Evolutionary conservation across 2,888 invertebrate genomes (phyloP).

Genomic region (Leucophora obtusa): DNA sequence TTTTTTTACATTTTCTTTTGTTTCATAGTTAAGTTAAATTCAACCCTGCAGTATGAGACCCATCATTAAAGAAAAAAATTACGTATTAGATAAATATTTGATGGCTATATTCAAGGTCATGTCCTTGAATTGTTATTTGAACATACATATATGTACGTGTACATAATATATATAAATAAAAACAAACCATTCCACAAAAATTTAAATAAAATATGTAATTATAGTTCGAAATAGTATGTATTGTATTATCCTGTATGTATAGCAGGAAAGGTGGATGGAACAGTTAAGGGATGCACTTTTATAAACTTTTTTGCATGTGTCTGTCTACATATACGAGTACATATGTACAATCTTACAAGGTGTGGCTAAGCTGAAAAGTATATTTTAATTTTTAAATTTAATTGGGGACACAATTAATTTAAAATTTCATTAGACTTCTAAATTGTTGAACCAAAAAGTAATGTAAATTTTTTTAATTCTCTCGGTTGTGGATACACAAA

Average conservation of each 20-base stretch:
- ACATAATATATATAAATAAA: slow-evolving; percentile 15
- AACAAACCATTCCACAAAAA: slow-evolving; percentile 17
- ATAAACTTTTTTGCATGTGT: background rate
- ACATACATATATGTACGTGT: slow-evolving; percentile 4
- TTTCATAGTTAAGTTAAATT: too few species aligned
- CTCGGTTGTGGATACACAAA: slow-evolving; percentile 10
- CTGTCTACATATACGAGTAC: background rate
- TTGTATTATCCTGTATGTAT: background rate
- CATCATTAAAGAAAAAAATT: slow-evolving; percentile 5
- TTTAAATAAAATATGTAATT: slow-evolving; percentile 4
- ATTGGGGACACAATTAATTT: too few species aligned
- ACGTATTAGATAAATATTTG: slow-evolving; percentile 30
- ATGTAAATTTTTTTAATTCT: slow-evolving; percentile 8
- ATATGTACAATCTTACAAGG: slow-evolving; percentile 12
- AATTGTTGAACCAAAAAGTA: background rate
- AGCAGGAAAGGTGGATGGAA: background rate
- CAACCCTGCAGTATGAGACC: too few species aligned
- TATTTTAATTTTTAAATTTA: too few species aligned
- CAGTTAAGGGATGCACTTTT: background rate
- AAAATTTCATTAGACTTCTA: too few species aligned
- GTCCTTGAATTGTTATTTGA: slow-evolving; percentile 57
- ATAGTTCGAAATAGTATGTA: background rate
- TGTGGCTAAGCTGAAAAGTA: slow-evolving; percentile 39
- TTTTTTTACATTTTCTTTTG: too few species aligned
- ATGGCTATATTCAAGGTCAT: slow-evolving; percentile 58